Evolutionary conservation across 1,140 invertebrate genomes (phyloP).

Genomic region (Pseudomyrmex concolor): DNA sequence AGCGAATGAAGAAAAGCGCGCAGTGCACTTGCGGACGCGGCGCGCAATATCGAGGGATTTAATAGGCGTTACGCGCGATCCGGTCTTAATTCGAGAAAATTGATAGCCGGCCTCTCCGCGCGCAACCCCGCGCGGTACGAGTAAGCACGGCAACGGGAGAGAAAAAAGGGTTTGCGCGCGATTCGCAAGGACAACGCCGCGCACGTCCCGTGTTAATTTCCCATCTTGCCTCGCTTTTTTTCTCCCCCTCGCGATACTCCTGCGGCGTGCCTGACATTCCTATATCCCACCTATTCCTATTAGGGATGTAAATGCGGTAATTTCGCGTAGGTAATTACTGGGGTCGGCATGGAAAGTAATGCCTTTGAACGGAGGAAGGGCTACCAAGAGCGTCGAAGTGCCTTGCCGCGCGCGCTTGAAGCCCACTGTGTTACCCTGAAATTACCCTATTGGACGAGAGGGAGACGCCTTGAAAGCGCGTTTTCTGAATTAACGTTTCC

Average conservation of each 20-base stretch:
- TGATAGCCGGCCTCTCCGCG: constrained; percentile 61
- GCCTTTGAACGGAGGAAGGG: constrained; percentile 69
- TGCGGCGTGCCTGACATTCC: constrained; percentile 76
- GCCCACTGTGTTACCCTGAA: constrained; percentile 72
- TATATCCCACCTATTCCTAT: constrained; percentile 79
- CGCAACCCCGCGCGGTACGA: neutral
- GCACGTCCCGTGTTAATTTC: constrained; percentile 72
- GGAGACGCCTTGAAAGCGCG: constrained; percentile 58
- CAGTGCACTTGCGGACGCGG: constrained; percentile 27
- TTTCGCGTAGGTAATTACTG: constrained; percentile 78
- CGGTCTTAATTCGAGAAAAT: constrained; percentile 73
- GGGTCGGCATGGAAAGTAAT: constrained; percentile 74
- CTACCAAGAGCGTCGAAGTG: constrained; percentile 47
- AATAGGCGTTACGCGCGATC: constrained; percentile 72
- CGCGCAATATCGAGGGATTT: constrained; percentile 46
- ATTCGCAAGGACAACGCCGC: constrained; percentile 71
- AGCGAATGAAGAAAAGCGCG: constrained; percentile 52
- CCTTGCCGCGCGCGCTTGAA: constrained; percentile 23
- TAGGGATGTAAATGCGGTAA: constrained; percentile 81
- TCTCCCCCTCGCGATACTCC: constrained; percentile 65
- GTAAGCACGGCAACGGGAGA: neutral
- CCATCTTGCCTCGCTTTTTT: constrained; percentile 15
- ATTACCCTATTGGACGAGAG: constrained; percentile 69
- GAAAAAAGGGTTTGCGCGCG: constrained; percentile 30
- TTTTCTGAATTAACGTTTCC: constrained; percentile 70